These are phyloP conservation scores for Protobothrops mucrosquamatus DNA, from an alignment of 2,113 vertebrate genomes.

Conservation along the genomic window DNA sequence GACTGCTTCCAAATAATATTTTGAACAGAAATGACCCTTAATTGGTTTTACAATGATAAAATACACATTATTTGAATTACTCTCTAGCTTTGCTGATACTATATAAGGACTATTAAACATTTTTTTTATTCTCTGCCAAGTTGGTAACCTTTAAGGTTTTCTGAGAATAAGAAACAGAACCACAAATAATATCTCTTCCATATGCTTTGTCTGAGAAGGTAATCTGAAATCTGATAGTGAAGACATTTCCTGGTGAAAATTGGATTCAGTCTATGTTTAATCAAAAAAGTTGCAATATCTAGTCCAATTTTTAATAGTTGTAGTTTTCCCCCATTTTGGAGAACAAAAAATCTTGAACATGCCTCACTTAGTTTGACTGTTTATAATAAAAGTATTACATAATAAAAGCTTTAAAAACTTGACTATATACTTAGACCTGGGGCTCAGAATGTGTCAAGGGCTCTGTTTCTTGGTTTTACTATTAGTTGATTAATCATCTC, in stretches of 20 bases:
- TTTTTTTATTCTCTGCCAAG: not conserved
- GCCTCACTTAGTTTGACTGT: not conserved
- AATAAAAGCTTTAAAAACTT: not conserved
- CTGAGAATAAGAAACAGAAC: not conserved
- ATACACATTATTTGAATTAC: not conserved
- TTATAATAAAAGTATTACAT: not conserved
- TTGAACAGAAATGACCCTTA: not conserved
- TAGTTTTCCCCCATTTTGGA: not conserved
- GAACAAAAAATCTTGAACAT: not conserved
- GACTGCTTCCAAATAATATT: not conserved
- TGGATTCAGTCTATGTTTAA: not conserved
- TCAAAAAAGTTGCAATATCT: not conserved
- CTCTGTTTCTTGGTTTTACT: not conserved
- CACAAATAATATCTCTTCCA: not conserved
- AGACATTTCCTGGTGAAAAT: not conserved
- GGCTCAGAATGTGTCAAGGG: not conserved
- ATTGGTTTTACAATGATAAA: not conserved
- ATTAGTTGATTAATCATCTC: not conserved
- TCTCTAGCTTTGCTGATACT: not conserved
- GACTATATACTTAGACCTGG: not conserved
- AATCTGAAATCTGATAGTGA: not conserved
- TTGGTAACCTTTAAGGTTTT: not conserved
- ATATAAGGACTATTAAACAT: not conserved
- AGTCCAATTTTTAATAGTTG: not conserved
- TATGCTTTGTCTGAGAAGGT: not conserved